Evolutionary conservation across 1,140 invertebrate genomes (phyloP).

Genomic region (Yoshiicerus persimilis): DNA sequence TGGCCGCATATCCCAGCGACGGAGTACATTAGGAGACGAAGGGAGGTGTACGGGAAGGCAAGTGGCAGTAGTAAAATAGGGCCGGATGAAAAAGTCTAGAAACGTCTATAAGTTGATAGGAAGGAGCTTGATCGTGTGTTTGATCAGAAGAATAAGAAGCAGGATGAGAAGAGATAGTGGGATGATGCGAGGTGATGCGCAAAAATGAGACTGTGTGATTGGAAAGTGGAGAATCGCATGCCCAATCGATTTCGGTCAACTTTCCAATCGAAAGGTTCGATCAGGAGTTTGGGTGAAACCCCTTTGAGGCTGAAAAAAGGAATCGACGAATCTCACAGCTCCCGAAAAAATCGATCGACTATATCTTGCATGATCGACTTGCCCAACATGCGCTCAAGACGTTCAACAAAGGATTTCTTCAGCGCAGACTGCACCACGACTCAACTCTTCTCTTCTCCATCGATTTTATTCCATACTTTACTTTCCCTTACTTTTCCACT

Average conservation of each 20-base stretch:
- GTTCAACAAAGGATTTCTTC: conserved; percentile 38
- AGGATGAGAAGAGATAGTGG: not conserved
- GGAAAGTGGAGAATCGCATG: conserved; percentile 45
- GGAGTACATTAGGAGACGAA: not conserved
- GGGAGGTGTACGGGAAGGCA: not conserved
- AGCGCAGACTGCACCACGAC: conserved; percentile 41
- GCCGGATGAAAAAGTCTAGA: conserved; percentile 24
- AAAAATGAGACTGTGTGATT: conserved; percentile 43
- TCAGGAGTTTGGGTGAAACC: conserved; percentile 45
- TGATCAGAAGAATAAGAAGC: not conserved
- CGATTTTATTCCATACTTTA: conserved; percentile 42
- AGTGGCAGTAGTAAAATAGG: not conserved
- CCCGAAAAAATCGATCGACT: conserved; percentile 49
- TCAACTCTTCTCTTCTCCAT: conserved; percentile 47
- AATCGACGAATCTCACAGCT: conserved; percentile 44
- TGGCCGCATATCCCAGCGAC: not conserved
- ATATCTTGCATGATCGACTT: conserved; percentile 50
- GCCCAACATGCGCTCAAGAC: conserved; percentile 49
- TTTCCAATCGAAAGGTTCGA: conserved; percentile 49
- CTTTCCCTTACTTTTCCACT: conserved; percentile 25
- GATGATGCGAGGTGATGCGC: conserved; percentile 27
- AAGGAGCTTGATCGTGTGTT: not conserved
- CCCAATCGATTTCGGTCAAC: conserved; percentile 47
- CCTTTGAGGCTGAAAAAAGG: conserved; percentile 48
- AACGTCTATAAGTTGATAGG: conserved; percentile 34